These are phyloP conservation scores for Ruditapes philippinarum DNA, from an alignment of 1,140 invertebrate species.

Conservation along the genomic window DNA sequence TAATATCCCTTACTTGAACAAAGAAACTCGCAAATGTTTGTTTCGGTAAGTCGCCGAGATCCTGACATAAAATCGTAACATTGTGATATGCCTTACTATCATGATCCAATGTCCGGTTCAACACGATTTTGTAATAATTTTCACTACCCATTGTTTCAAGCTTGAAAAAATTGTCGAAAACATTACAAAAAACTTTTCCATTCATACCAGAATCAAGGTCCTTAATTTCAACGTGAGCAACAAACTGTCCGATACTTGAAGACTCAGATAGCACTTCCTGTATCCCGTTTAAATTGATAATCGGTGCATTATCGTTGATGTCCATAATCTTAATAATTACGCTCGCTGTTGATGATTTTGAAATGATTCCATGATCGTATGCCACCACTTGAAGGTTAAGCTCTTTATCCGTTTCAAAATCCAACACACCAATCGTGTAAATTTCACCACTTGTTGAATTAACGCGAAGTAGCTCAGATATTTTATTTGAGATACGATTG, in stretches of 20 bases:
- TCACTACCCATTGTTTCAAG: slow-evolving; percentile 18
- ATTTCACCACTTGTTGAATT: slow-evolving; percentile 86
- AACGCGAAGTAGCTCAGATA: slow-evolving; percentile 92
- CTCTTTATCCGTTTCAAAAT: slow-evolving; percentile 90
- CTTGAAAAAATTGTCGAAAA: slow-evolving; percentile 68
- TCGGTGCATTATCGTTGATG: slow-evolving; percentile 77
- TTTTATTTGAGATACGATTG: slow-evolving; percentile 96
- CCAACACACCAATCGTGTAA: slow-evolving; percentile 88
- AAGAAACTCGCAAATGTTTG: slow-evolving; percentile 42
- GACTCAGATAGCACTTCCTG: slow-evolving; percentile 71
- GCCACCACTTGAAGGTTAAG: slow-evolving; percentile 74
- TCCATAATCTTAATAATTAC: slow-evolving; percentile 74
- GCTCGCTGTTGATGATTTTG: slow-evolving; percentile 89
- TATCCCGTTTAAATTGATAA: slow-evolving; percentile 78
- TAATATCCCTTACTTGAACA: slow-evolving; percentile 51
- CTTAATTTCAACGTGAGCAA: slow-evolving; percentile 77
- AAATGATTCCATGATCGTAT: slow-evolving; percentile 65
- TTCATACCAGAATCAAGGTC: slow-evolving; percentile 80
- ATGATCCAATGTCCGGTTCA: slow-evolving; percentile 54
- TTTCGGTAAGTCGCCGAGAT: slow-evolving; percentile 42
- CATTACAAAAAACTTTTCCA: slow-evolving; percentile 74
- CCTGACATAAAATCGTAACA: slow-evolving; percentile 56
- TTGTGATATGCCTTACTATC: slow-evolving; percentile 48
- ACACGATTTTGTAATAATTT: slow-evolving; percentile 60
- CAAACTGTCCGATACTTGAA: slow-evolving; percentile 75